Evolutionary conservation across 2,888 invertebrate genomes (phyloP), one percentile per base, ranked within the genome.

Genomic region (Netelia fuscicornis): DNA sequence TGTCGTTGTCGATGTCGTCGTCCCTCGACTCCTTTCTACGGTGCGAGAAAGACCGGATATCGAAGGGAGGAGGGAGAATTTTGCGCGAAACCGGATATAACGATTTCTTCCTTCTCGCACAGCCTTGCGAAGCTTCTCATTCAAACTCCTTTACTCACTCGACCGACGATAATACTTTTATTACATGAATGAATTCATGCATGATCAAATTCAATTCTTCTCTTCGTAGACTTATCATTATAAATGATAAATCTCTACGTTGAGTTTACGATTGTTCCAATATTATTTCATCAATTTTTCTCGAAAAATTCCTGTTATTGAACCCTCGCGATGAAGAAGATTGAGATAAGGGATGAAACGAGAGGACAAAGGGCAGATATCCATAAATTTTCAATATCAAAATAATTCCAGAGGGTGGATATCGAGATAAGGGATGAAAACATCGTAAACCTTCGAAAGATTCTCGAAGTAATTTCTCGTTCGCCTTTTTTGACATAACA

Each of bases 11-110:
- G 67, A 76, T 52, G 42, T 70, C 54, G 68, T 62, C 70, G 81
- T 70, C 75, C 23, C 44, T 5, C 58, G 3, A 20, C 60, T 48
- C 48, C 54, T 64, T 70, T 70, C 58, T 58, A 20, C 20, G 17
- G 54, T n/a, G 17, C 6, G n/a, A 58, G 76, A 70, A 76, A 65
- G 68, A 76, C 76, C 70, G 76, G 75, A 71, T 76, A 76, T 76
- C 70, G 62, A 17, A n/a, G 25, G 6, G n/a, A 52, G 52, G 48
- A 71, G 68, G 58, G 68, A 75, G 30, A 67, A 75, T 68, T 58
- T 25, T 44, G 25, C 54, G 54, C 70, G 68, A 65, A 76, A 64
- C 42, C 76, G 81, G 62, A 81, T 64, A 58, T 70, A 30, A 54
- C 76, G 64, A 8, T 64, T 70, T 30, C 30, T 56, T 42, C 30